Evolutionary conservation across 23 tunicate species (phyloP), one percentile per base, ranked within the genome.

Genomic region (Halocynthia aurantium): DNA sequence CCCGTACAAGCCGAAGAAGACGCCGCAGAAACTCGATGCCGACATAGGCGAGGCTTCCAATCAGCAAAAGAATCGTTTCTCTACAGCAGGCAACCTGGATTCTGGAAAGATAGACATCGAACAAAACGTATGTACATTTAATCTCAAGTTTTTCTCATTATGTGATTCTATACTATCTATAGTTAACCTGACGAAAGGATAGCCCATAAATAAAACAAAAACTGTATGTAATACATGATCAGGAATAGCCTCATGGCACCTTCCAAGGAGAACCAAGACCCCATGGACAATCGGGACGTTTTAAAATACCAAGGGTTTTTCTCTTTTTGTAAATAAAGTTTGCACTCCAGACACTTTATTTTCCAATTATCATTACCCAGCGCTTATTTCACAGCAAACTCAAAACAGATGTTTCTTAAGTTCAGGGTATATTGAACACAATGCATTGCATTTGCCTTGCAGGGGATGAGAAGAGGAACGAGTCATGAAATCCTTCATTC

Each of bases 381-480:
- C 2, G 44, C 1, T 31, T 31, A 31, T 31, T 31, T 31, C 44
- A 31, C 44, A 0, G 44, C 44, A 31, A 31, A 31, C 44, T 31
- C 44, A 60, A 60, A 60, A 60, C n/a, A 60, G 64, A 18, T 60
- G 17, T 15, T 60, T 4, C n/a, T 18, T 60, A 15, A n/a, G 64
- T 15, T 60, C 64, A n/a, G 18, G n/a, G 64, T 60, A 15, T n/a
- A 18, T 18, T 60, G 64, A 60, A 60, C 17, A 15, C 18, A 18
- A 60, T 18, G n/a, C n/a, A 15, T 60, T 60, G n/a, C 64, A n/a
- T n/a, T 15, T 6, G 19, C 31, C 56, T 8, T 54, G 18, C 78
- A 74, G 78, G 64, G 78, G 20, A 74, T 74, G 62, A 53, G 78
- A 15, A 10, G 78, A 74, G 78, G 78, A 12, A 74, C 78, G 0